These are phyloP conservation scores for Bagarius yarrelli DNA, from an alignment of 2,113 vertebrate genomes.

Conservation along the genomic window DNA sequence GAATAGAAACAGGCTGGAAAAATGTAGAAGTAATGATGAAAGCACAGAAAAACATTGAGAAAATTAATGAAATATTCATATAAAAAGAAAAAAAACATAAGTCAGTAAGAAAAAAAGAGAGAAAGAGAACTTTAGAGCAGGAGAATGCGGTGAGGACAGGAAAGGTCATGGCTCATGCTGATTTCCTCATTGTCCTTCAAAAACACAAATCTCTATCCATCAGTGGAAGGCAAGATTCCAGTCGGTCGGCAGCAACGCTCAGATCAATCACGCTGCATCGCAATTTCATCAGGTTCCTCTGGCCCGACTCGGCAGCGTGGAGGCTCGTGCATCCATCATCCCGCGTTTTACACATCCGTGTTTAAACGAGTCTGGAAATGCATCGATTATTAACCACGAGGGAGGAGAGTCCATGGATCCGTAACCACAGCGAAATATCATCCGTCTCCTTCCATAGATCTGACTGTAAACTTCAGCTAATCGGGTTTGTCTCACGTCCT, in stretches of 20 bases:
- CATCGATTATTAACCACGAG: constrained; percentile 50
- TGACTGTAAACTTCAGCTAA: constrained; percentile 2
- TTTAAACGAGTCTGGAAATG: constrained; percentile 63
- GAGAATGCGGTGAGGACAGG: constrained; percentile 50
- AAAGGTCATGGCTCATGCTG: constrained; percentile 68
- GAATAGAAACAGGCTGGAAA: background rate
- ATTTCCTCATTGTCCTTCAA: constrained; percentile 68
- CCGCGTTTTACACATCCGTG: constrained; percentile 52
- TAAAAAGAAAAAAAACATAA: background rate
- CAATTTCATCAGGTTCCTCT: constrained; percentile 67
- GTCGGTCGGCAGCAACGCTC: constrained; percentile 53
- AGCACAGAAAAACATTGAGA: no score
- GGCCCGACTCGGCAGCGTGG: constrained; percentile 29
- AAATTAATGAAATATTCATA: no score
- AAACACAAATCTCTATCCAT: constrained; percentile 72
- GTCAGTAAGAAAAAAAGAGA: background rate
- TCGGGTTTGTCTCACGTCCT: background rate
- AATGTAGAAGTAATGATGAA: background rate
- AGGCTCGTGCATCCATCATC: constrained; percentile 64
- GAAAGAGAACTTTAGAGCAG: background rate
- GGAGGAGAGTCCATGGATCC: constrained; percentile 56
- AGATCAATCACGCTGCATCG: constrained; percentile 70
- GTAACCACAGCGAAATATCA: constrained; percentile 56
- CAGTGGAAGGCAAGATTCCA: constrained; percentile 65
- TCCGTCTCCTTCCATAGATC: constrained; percentile 42